phyloP scores from a whole-genome alignment of 2,797 vertebrate species.

The Argentina silus region DNA sequence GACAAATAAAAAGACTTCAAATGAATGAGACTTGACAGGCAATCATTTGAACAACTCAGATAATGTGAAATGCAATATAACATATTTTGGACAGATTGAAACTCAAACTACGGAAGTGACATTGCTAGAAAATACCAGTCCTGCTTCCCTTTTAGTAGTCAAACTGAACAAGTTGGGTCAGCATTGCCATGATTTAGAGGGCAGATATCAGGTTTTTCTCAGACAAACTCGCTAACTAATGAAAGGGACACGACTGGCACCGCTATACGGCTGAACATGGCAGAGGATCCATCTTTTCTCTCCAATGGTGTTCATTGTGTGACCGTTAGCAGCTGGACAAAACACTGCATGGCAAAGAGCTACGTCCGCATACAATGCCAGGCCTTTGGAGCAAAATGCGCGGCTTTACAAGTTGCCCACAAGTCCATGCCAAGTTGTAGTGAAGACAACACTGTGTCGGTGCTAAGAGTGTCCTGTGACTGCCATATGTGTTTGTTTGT shows the following conservation, averaged over 20 bases:
- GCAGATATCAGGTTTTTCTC: not conserved
- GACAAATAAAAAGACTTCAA: not conserved
- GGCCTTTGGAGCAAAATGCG: constrained; percentile 47
- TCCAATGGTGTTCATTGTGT: constrained; percentile 51
- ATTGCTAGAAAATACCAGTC: no score
- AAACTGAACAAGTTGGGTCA: not conserved
- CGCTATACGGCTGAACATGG: constrained; percentile 32
- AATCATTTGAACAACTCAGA: not conserved
- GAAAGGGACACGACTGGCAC: constrained; percentile 51
- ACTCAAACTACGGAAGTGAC: no score
- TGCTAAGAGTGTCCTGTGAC: constrained; percentile 14
- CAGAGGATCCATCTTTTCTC: constrained; percentile 57
- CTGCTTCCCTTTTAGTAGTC: no score
- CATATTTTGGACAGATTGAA: no score
- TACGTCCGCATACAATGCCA: constrained; percentile 38
- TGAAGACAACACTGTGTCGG: constrained; percentile 4
- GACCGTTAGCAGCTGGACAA: constrained; percentile 53
- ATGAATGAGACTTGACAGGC: constrained; percentile 11
- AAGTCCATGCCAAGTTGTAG: constrained; percentile 36
- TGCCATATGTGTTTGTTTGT: constrained; percentile 1
- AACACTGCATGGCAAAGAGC: constrained; percentile 40
- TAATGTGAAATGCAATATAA: no score
- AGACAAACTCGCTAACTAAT: constrained; percentile 45
- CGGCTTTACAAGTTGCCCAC: constrained; percentile 32
- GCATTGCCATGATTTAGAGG: not conserved